A percentile compares a stretch with the other conserved stretches of the same genome.
Conservation (phyloP, 1,140 invertebrate genomes). For the Dermatophagoides farinae region DNA sequence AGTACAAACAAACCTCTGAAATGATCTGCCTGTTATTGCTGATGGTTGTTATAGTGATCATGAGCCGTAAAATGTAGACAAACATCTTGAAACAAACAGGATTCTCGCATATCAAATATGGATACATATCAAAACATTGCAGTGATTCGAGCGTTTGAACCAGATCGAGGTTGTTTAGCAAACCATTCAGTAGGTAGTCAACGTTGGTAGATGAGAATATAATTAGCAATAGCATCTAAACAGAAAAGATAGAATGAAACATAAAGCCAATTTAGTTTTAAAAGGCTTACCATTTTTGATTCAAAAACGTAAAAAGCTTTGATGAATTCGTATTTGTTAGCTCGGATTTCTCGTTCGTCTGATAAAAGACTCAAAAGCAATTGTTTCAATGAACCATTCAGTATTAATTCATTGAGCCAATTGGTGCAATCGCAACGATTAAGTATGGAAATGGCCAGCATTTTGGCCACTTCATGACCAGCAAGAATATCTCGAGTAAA, state of each 20-base stretch:
- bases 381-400: slow-evolving; percentile 14
- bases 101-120: slow-evolving; percentile 13
- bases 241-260: neutral
- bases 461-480: slow-evolving; percentile 16
- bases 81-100: slow-evolving; percentile 15
- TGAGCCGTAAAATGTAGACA: slow-evolving; percentile 1
- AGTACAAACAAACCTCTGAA: neutral
- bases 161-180: slow-evolving; percentile 13
- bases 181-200: neutral
- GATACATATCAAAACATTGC: slow-evolving; percentile 14
- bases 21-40: neutral
- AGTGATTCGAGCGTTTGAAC: slow-evolving; percentile 6
- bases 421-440: slow-evolving; percentile 10
- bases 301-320: slow-evolving; percentile 18
- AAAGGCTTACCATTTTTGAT: slow-evolving; percentile 14
- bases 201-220: slow-evolving; percentile 1
- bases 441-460: slow-evolving; percentile 14
- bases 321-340: slow-evolving; percentile 13
- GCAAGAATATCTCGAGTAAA: slow-evolving; percentile 16
- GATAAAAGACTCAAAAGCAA: slow-evolving; percentile 11
- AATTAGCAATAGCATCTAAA: slow-evolving; percentile 13
- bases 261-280: neutral
- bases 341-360: slow-evolving; percentile 14
- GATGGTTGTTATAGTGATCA: neutral
- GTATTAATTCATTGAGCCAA: slow-evolving; percentile 15